Conservation (phyloP, 2,113 vertebrate species). For the Glaucidium brasilianum region DNA sequence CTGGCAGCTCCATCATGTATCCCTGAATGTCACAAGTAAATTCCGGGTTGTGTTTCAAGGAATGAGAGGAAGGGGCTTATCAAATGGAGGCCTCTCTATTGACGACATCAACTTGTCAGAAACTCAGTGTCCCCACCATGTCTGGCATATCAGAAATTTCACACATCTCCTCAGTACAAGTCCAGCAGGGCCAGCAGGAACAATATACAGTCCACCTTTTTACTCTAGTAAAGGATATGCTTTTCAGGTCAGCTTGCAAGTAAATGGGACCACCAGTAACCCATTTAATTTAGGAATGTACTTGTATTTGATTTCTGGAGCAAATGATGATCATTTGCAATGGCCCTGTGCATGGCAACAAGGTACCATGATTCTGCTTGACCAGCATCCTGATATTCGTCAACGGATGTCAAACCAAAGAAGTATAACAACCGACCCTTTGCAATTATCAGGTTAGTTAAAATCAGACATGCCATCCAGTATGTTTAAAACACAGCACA, state of each 20-base stretch:
- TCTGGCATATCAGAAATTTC: slow-evolving; percentile 88
- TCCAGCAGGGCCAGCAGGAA: not conserved
- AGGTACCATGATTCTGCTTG: slow-evolving; percentile 80
- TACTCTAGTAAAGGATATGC: slow-evolving; percentile 85
- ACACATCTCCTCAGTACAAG: slow-evolving; percentile 69
- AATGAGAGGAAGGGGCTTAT: slow-evolving; percentile 42
- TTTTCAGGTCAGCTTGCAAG: slow-evolving; percentile 80
- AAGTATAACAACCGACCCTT: slow-evolving; percentile 85
- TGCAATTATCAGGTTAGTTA: slow-evolving; percentile 65
- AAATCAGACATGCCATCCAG: not conserved
- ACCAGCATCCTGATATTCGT: slow-evolving; percentile 87
- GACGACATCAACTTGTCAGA: slow-evolving; percentile 95
- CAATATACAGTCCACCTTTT: slow-evolving; percentile 82
- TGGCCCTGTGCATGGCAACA: slow-evolving; percentile 91
- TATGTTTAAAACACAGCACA: not conserved
- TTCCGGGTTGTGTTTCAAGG: slow-evolving; percentile 88
- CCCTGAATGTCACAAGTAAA: slow-evolving; percentile 75
- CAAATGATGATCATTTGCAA: slow-evolving; percentile 77
- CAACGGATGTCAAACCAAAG: slow-evolving; percentile 83
- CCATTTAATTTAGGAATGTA: slow-evolving; percentile 72
- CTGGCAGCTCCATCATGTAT: slow-evolving; percentile 88
- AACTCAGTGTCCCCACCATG: slow-evolving; percentile 85
- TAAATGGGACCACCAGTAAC: slow-evolving; percentile 41
- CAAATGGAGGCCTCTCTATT: slow-evolving; percentile 84
- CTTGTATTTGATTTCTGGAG: slow-evolving; percentile 82